These are phyloP conservation scores for Sanderia malayensis DNA, from an alignment of 30 jellyfish, hydroid and myxozoan species.

Conservation along the genomic window DNA sequence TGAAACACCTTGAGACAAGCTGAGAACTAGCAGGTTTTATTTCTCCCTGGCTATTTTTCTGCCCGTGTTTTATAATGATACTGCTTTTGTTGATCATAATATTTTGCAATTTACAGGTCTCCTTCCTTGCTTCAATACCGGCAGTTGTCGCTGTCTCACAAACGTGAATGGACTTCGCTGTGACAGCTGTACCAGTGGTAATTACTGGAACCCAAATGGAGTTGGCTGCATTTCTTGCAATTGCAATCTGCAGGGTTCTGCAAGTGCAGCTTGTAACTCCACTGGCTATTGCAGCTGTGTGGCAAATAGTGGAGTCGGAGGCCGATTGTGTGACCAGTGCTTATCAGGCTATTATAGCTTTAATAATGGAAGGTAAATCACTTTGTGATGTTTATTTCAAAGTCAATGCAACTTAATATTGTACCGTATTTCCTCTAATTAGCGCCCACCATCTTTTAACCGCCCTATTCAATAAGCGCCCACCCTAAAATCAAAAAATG, in stretches of 20 bases:
- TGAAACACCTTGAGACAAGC: too few relatives aligned
- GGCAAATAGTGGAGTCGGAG: constrained; percentile 87
- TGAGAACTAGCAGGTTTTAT: too few relatives aligned
- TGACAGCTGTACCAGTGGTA: constrained; percentile 61
- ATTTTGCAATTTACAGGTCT: constrained; percentile 36
- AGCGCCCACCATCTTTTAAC: too few relatives aligned
- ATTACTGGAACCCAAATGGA: constrained; percentile 96
- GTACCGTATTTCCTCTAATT: too few relatives aligned
- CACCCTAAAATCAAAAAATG: too few relatives aligned
- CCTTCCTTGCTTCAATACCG: constrained; percentile 71
- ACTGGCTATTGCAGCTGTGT: constrained; percentile 87
- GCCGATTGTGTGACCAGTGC: constrained; percentile 84
- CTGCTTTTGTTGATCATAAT: too few relatives aligned
- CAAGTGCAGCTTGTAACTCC: constrained; percentile 57
- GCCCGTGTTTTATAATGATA: too few relatives aligned
- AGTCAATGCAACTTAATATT: too few relatives aligned
- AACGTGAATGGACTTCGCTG: constrained; percentile 84
- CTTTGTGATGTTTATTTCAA: not conserved
- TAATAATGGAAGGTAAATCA: constrained; percentile 72
- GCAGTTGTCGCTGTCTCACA: constrained; percentile 87
- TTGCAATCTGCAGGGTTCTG: constrained; percentile 85
- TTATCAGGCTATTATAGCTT: constrained; percentile 77
- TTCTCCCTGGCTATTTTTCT: too few relatives aligned
- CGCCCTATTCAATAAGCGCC: too few relatives aligned
- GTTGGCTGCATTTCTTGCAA: constrained; percentile 89